Evolutionary conservation across 1,140 invertebrate genomes (phyloP), one percentile per base, ranked within the genome.

Genomic region (Pteromalus puparum): DNA sequence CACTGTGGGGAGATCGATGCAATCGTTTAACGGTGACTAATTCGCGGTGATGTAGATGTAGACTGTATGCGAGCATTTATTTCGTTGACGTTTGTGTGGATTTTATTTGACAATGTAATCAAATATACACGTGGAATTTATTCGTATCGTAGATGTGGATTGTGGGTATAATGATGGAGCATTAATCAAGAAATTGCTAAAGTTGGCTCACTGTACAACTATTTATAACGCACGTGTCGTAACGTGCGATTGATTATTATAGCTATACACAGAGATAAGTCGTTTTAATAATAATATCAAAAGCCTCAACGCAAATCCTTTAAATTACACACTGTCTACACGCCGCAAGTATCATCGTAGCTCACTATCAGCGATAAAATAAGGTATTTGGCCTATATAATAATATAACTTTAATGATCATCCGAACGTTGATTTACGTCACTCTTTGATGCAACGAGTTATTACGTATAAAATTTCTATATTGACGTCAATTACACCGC

Each of bases 161-260:
- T 34, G 34, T 5, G 6, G 6, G 38, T 21, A n/a, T 61, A 61
- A 61, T 61, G 0, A 61, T n/a, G 5, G 53, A 61, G 21, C 21
- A 61, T 61, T 61, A 61, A n/a, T 61, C 53, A 61, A 61, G 53
- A 61, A 61, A 61, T 61, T 61, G 53, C 53, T n/a, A 21, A 61
- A 61, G 53, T n/a, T 21, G 18, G 21, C 53, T 61, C 21, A 18
- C 1, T 61, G 1, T n/a, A n/a, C 53, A 18, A 18, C 4, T n/a
- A 61, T 61, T 61, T 61, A 61, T n/a, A 61, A n/a, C 6, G 15
- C 13, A 61, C 18, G 21, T 48, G 46, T 21, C 53, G 53, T 61
- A 61, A 61, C 3, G 53, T 42, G 38, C 53, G 53, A 61, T 53
- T 21, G 48, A 53, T 53, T 53, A 21, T 53, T 53, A 53, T 21